Base-by-base conservation (phyloP, 2,113 vertebrate species). In the Camelus bactrianus region DNA sequence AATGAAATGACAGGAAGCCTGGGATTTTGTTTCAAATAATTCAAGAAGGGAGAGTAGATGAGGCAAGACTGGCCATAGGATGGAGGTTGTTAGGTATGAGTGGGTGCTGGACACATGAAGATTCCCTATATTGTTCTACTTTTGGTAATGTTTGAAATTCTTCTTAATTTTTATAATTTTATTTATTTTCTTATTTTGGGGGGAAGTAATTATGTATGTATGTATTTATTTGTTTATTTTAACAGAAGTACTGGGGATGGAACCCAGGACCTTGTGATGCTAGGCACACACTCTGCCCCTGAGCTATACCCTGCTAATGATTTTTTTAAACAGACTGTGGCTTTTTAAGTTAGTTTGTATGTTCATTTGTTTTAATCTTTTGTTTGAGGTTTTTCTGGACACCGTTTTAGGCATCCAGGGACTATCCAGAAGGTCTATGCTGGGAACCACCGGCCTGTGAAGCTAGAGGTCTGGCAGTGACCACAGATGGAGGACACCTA, bases 131-230 rank as follows among this genome's bases (percentile, higher is more conserved):
- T 6, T 56, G 54, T 42, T 90, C 32, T 80, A 28, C 1, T 69
- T 90, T 69, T 60, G 60, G 22, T 15, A 79, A 70, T 65, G 17
- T 38, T 26, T 93, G 26, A 95, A 95, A 86, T 77, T 83, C 82
- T 70, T 62, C 24, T 30, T 38, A 72, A 56, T 64, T 86, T 10
- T 17, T 50, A 69, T 48, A 24, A 80, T 42, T 42, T 42, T 42
- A 42, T 42, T 42, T 42, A 42, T 42, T 42, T 42, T 42, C 38
- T 42, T 42, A 42, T 42, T 42, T 42, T 42, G 38, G 38, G 38
- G 38, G 38, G 38, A 42, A 42, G 38, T 42, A 42, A 42, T 42
- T 42, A 42, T 42, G 38, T 42, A 42, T 42, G 38, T 42, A 42
- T 42, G 38, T 42, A 42, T 42, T 5, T 42, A 42, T 42, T 42